A percentile compares a stretch with the other conserved stretches of the same genome.
These are phyloP conservation scores for Oncorhynchus tshawytscha DNA, from an alignment of 2,113 vertebrate genomes.

Conservation along the genomic window DNA sequence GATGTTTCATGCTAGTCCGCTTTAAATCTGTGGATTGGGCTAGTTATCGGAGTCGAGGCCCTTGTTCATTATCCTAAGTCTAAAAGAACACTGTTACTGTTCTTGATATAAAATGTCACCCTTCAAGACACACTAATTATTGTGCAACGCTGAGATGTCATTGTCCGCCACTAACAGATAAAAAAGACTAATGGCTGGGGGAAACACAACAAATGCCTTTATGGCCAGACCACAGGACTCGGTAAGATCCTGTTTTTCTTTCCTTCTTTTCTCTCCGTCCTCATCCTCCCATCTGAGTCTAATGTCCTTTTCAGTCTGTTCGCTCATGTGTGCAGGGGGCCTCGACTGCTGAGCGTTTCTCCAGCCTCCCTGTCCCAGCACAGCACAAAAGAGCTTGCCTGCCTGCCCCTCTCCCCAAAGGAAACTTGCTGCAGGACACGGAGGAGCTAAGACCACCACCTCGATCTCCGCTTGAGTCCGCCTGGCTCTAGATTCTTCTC, in stretches of 20 bases:
- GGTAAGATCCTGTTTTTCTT: conserved; percentile 52
- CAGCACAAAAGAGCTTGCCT: conserved; percentile 67
- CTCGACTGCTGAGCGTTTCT: conserved; percentile 62
- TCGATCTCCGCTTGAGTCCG: conserved; percentile 29
- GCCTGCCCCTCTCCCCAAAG: conserved; percentile 53
- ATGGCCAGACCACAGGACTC: conserved; percentile 48
- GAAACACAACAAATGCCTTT: conserved; percentile 46
- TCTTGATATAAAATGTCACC: background rate
- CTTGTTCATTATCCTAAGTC: background rate
- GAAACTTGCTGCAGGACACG: conserved; percentile 56
- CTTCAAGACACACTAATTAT: background rate
- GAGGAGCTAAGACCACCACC: conserved; percentile 52
- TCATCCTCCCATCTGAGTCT: conserved; percentile 66
- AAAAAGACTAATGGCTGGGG: conserved; percentile 9
- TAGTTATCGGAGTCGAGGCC: background rate
- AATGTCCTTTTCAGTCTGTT: conserved; percentile 77
- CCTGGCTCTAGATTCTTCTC: conserved; percentile 8
- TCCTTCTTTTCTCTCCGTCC: conserved; percentile 13
- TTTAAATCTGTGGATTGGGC: background rate
- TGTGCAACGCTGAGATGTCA: background rate
- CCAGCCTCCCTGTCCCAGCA: conserved; percentile 48
- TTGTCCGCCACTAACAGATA: background rate
- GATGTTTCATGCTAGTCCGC: background rate
- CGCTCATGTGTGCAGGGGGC: conserved; percentile 75
- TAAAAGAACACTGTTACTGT: background rate